These are phyloP conservation scores for Montipora cactus DNA, from an alignment of 64 coral and sea anemone genomes.

Conservation along the genomic window DNA sequence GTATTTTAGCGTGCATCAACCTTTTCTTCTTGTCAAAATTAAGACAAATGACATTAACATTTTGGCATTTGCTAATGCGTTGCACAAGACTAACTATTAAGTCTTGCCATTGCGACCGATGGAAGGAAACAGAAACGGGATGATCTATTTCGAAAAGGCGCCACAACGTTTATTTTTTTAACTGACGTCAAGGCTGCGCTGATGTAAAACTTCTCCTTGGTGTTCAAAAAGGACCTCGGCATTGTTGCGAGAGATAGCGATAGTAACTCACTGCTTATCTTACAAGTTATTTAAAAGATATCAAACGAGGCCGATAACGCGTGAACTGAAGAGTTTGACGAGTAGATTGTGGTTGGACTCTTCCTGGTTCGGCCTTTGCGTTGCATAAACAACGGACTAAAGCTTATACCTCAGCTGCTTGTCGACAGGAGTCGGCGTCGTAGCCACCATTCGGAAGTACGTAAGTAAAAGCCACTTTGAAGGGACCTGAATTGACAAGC, in stretches of 20 bases:
- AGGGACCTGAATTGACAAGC: constrained; percentile 75
- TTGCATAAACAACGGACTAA: not conserved
- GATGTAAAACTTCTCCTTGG: not conserved
- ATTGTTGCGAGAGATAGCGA: too few species aligned
- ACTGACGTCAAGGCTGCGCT: not conserved
- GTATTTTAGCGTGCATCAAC: not conserved
- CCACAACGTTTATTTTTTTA: too few species aligned
- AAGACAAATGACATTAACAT: too few species aligned
- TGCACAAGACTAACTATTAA: too few species aligned
- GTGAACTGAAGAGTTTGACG: not conserved
- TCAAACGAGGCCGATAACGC: not conserved
- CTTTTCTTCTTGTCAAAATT: not conserved
- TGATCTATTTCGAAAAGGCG: too few species aligned
- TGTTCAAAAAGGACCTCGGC: too few species aligned
- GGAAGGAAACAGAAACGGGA: too few species aligned
- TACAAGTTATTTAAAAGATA: not conserved
- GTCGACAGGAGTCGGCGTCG: constrained; percentile 51
- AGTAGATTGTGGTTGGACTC: not conserved
- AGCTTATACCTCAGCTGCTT: constrained; percentile 75
- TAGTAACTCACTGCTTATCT: not conserved
- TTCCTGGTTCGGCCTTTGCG: not conserved
- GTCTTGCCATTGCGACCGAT: too few species aligned
- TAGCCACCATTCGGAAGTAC: constrained; percentile 78
- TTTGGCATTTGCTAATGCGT: too few species aligned
- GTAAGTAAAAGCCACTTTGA: constrained; percentile 90